phyloP scores from a whole-genome alignment of 2,113 vertebrate species.

The Cisticola juncidis region DNA sequence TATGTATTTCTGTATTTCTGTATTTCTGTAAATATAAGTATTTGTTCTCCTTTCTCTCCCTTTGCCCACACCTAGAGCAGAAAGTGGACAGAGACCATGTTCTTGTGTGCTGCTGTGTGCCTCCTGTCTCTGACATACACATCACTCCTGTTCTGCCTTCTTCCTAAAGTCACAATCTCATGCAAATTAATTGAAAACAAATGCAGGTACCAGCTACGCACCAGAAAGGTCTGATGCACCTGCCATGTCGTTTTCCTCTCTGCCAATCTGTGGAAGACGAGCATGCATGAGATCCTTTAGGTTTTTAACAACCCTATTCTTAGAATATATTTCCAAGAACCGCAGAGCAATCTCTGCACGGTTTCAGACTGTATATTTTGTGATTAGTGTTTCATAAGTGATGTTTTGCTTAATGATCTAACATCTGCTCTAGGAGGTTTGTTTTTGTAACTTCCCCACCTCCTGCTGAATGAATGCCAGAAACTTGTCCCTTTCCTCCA shows the following conservation, averaged over 20 bases:
- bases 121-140: neutral
- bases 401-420: constrained; percentile 71
- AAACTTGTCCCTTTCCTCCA: constrained; percentile 54
- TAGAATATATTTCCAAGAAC: constrained; percentile 32
- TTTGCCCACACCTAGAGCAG: neutral
- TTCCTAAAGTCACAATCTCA: neutral
- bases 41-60: neutral
- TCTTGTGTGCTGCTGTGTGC: neutral
- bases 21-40: neutral
- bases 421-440: constrained; percentile 71
- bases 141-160: neutral
- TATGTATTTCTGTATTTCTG: neutral
- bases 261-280: neutral
- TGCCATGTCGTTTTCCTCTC: constrained; percentile 3
- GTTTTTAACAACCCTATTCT: constrained; percentile 15
- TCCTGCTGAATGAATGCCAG: constrained; percentile 56
- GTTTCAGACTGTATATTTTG: constrained; percentile 64
- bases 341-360: neutral
- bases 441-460: constrained; percentile 63
- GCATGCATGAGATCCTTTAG: neutral
- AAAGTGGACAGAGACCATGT: neutral
- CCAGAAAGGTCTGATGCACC: neutral
- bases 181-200: constrained; percentile 14
- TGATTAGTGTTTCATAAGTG: constrained; percentile 62
- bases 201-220: neutral